Evolutionary conservation across 2,113 vertebrate species (phyloP), one percentile per base, ranked within the genome.

Genomic region (Crotalus viridis): DNA sequence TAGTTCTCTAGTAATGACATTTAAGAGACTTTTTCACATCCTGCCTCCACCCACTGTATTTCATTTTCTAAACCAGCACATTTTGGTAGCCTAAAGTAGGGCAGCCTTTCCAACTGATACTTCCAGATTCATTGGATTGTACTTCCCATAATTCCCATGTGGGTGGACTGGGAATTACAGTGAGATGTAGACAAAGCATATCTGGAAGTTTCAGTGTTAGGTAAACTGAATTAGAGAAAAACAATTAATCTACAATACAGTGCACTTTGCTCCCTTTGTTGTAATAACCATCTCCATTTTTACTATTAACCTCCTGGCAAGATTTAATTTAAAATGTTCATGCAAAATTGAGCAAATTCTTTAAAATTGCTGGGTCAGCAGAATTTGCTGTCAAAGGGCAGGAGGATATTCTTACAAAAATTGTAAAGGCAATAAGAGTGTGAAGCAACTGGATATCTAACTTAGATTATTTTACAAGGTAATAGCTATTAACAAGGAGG

Each of bases 1-100:
- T 94, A 94, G 90, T 94, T 95, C 94, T 91, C 94, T 94, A 89
- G 91, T 69, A 85, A 88, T 88, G 56, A 91, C 39, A 12, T 1
- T 59, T 88, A 94, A 94, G 88, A 57, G 51, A 51, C 48, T 90
- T 55, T 93, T 92, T 91, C 93, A 81, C 93, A 86, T 92, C n/a
- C 0, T 64, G 81, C 92, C 54, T 91, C 94, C 3, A 0, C 93
- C 94, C 89, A 88, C 91, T 90, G 48, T 39, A 87, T 57, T 59
- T 93, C 93, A 17, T 64, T 96, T 88, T 91, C 69, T 74, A 59
- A 57, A 88, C 91, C 87, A 85, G 90, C 91, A 95, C 55, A 64
- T 10, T 0, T 33, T 54, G 5, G 24, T 1, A 13, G 51, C 89
- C 0, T 0, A 59, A 43, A 81, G 33, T 81, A 81, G 7, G 74